These are phyloP conservation scores for Heteronetta atricapilla DNA, from an alignment of 2,113 vertebrate species.

Conservation along the genomic window DNA sequence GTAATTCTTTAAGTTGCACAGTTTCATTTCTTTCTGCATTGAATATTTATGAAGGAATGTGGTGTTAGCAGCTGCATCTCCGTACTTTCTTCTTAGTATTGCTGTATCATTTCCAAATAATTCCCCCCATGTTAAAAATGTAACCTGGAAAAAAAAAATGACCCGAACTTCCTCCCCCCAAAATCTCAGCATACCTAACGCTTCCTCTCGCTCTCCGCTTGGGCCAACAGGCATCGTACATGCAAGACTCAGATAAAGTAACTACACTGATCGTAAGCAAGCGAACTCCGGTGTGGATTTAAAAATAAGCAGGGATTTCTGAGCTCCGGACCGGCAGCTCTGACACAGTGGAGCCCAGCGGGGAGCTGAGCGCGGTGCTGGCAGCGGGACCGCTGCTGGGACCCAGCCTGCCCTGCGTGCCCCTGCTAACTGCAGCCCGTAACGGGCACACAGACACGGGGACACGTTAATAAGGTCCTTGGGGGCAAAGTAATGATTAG, in stretches of 20 bases:
- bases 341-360: background rate
- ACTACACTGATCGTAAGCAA: background rate
- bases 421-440: background rate
- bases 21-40: constrained; percentile 19
- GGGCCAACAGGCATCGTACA: background rate
- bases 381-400: background rate
- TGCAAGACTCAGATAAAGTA: background rate
- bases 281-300: background rate
- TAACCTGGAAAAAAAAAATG: background rate
- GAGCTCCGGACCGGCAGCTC: background rate
- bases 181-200: background rate
- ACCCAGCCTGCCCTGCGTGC: background rate
- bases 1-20: constrained; percentile 17
- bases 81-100: background rate
- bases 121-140: background rate
- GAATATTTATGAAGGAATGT: background rate
- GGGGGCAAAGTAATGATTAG: background rate
- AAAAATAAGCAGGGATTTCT: background rate
- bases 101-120: background rate
- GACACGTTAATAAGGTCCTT: background rate
- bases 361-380: background rate
- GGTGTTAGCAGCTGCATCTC: background rate
- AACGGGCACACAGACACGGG: background rate
- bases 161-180: background rate
- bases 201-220: background rate